These are phyloP conservation scores for Phataginus tricuspis DNA, from an alignment of 2,797 vertebrate genomes.

Conservation along the genomic window DNA sequence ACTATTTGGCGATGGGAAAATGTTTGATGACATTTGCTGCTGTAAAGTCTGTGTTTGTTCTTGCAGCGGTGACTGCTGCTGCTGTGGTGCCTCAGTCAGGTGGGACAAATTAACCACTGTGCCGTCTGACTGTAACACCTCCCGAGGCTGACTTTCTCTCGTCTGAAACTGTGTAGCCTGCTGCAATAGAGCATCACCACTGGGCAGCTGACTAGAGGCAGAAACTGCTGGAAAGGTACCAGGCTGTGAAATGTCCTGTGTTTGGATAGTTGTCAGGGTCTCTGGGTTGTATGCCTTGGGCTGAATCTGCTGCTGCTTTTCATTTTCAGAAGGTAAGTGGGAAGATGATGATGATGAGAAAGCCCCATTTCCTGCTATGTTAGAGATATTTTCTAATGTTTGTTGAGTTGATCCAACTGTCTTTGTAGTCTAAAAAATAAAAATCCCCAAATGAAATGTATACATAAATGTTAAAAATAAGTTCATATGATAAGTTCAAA, in stretches of 20 bases:
- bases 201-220: slow-evolving; percentile 87
- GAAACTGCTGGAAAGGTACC: slow-evolving; percentile 90
- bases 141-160: slow-evolving; percentile 90
- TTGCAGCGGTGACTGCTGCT: slow-evolving; percentile 84
- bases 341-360: slow-evolving; percentile 90
- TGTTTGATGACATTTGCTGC: slow-evolving; percentile 88
- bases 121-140: slow-evolving; percentile 88
- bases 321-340: slow-evolving; percentile 90
- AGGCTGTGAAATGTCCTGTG: slow-evolving; percentile 92
- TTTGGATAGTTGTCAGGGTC: slow-evolving; percentile 92
- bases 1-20: slow-evolving; percentile 91
- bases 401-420: slow-evolving; percentile 91
- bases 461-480: slow-evolving; percentile 42
- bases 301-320: slow-evolving; percentile 90
- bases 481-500: slow-evolving; percentile 25
- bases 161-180: slow-evolving; percentile 91
- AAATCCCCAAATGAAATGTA: slow-evolving; percentile 52
- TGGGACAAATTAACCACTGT: slow-evolving; percentile 91
- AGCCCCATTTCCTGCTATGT: slow-evolving; percentile 87
- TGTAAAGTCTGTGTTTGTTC: slow-evolving; percentile 88
- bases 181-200: slow-evolving; percentile 91
- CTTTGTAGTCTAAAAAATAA: slow-evolving; percentile 88
- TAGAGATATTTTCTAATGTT: slow-evolving; percentile 89
- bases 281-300: slow-evolving; percentile 90
- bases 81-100: slow-evolving; percentile 89